phyloP scores from a whole-genome alignment of 2,888 invertebrate species.

The Myopa testacea region DNA sequence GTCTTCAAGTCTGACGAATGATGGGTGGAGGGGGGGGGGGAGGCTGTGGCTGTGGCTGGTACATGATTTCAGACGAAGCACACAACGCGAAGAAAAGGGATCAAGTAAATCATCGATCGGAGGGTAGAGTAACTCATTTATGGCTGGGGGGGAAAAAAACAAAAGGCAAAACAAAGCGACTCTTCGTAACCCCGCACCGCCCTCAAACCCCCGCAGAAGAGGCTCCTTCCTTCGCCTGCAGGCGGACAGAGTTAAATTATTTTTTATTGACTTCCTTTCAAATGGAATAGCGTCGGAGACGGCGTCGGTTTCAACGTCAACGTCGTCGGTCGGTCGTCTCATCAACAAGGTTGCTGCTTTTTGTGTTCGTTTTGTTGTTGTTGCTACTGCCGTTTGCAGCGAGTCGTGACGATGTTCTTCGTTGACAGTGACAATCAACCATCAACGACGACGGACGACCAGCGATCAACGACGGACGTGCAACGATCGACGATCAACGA shows the following conservation, averaged over 20 bases:
- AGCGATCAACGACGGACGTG: background rate
- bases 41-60: background rate
- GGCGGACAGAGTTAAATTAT: slow-evolving; percentile 14
- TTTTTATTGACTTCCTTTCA: slow-evolving; percentile 51
- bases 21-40: background rate
- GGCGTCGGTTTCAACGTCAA: background rate
- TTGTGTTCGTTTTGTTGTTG: slow-evolving; percentile 45
- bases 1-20: slow-evolving; percentile 50
- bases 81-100: too few relatives aligned
- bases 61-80: too few relatives aligned
- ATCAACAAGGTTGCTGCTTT: slow-evolving; percentile 44
- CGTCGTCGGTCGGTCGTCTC: background rate
- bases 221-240: too few relatives aligned
- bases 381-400: slow-evolving; percentile 36
- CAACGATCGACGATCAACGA: slow-evolving; percentile 40
- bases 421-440: slow-evolving; percentile 10
- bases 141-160: too few relatives aligned
- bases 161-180: too few relatives aligned
- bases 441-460: slow-evolving; percentile 1
- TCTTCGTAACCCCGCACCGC: too few relatives aligned
- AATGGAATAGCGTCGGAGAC: slow-evolving; percentile 29
- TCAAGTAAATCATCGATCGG: too few relatives aligned
- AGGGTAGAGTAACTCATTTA: too few relatives aligned
- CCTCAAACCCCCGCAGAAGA: too few relatives aligned
- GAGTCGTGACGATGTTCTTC: background rate